phyloP scores from a whole-genome alignment of 2,888 invertebrate species.

The Diaphora mendica region DNA sequence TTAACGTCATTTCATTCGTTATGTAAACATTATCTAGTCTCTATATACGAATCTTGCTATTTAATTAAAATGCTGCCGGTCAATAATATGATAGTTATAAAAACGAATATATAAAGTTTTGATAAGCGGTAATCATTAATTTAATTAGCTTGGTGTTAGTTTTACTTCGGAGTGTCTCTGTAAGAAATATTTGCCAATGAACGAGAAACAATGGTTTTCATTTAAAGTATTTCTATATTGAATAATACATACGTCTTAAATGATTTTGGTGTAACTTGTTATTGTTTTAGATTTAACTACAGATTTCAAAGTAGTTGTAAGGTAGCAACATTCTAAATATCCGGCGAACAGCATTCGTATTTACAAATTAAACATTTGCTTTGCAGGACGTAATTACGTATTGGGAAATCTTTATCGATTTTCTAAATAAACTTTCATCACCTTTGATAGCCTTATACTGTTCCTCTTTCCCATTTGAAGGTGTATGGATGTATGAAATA shows the following conservation, averaged over 20 bases:
- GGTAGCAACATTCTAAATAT: background rate
- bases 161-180: background rate
- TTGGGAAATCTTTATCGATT: background rate
- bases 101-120: background rate
- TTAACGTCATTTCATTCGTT: background rate
- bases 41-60: background rate
- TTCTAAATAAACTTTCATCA: background rate
- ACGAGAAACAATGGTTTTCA: background rate
- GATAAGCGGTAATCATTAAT: background rate
- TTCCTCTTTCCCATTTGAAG: background rate
- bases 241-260: background rate
- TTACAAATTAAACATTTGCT: background rate
- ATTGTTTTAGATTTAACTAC: background rate
- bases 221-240: background rate
- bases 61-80: background rate
- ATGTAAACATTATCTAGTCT: background rate
- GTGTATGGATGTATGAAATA: background rate
- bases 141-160: background rate
- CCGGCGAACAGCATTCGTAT: background rate
- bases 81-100: background rate
- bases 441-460: too few species aligned
- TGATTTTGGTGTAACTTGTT: background rate
- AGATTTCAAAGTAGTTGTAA: background rate
- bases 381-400: background rate
- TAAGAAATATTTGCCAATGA: background rate